These are phyloP conservation scores for Nasonia giraulti DNA, from an alignment of 1,140 invertebrate genomes.

Conservation along the genomic window DNA sequence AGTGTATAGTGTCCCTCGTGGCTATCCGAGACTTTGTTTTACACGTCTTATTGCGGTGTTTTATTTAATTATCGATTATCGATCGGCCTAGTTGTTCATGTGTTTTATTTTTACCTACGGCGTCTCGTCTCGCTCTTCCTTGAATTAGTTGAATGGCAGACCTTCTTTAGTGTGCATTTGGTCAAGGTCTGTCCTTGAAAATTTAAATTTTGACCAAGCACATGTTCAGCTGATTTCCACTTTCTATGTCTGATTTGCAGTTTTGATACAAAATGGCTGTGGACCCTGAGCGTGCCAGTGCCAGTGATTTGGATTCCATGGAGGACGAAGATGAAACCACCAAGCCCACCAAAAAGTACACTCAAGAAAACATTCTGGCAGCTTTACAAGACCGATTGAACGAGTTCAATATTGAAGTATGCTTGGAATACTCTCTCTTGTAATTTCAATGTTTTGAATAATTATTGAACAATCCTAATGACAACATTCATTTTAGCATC, in stretches of 20 bases:
- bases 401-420: constrained; percentile 62
- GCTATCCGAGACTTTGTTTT: background rate
- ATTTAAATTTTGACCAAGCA: background rate
- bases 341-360: background rate
- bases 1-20: no score
- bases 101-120: background rate
- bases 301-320: constrained; percentile 64
- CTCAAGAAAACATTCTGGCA: constrained; percentile 54
- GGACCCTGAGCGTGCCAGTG: constrained; percentile 65
- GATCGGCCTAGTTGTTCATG: background rate
- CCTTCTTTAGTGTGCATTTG: background rate
- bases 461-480: constrained; percentile 17
- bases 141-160: background rate
- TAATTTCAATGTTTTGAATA: background rate
- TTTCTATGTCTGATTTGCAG: background rate
- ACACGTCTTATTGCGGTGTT: background rate
- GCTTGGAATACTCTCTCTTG: background rate
- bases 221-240: background rate
- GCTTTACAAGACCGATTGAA: constrained; percentile 60
- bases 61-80: constrained; percentile 25
- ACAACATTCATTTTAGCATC: constrained; percentile 45
- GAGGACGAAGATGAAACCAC: constrained; percentile 63
- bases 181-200: background rate
- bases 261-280: constrained; percentile 58
- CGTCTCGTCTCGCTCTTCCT: background rate